Percentiles rank a stretch among this genome's conserved stretches.
Evolutionary conservation across 53 echinoderm and acorn worm genomes (phyloP).

Genomic region (Pentamera pediparva): DNA sequence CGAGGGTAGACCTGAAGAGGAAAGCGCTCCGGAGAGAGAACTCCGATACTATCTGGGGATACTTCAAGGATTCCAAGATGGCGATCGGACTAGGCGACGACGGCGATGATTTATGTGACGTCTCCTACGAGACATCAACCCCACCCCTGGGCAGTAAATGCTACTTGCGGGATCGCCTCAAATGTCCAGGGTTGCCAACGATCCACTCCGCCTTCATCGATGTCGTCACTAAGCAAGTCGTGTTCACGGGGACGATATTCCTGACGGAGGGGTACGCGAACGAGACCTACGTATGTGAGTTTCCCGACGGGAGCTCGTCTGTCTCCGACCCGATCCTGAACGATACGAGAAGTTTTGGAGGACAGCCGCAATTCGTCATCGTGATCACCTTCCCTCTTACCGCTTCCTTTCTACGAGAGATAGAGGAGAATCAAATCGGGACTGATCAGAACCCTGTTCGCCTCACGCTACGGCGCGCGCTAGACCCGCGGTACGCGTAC

Average conservation of each 20-base stretch:
- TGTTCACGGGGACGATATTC: slow-evolving; percentile 54
- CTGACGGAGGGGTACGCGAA: slow-evolving; percentile 48
- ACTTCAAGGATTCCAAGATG: slow-evolving; percentile 10
- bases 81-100: slow-evolving; percentile 8
- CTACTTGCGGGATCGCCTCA: slow-evolving; percentile 61
- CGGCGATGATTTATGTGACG: slow-evolving; percentile 27
- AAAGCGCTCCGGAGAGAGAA: too few relatives aligned
- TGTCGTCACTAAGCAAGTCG: slow-evolving; percentile 42
- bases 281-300: slow-evolving; percentile 58
- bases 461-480: slow-evolving; percentile 43
- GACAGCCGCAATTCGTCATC: slow-evolving; percentile 64
- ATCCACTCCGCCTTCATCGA: slow-evolving; percentile 75
- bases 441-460: not conserved
- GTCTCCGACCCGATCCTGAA: slow-evolving; percentile 58
- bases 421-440: not conserved
- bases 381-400: slow-evolving; percentile 80
- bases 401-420: not conserved
- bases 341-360: slow-evolving; percentile 75
- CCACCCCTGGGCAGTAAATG: slow-evolving; percentile 47
- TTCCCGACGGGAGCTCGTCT: slow-evolving; percentile 45
- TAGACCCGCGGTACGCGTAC: slow-evolving; percentile 47
- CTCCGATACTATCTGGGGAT: slow-evolving; percentile 21
- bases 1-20: too few relatives aligned
- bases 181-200: slow-evolving; percentile 61
- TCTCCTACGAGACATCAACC: slow-evolving; percentile 12